Evolutionary conservation across 2,113 vertebrate species (phyloP).

Genomic region (Chionodraco myersi): DNA sequence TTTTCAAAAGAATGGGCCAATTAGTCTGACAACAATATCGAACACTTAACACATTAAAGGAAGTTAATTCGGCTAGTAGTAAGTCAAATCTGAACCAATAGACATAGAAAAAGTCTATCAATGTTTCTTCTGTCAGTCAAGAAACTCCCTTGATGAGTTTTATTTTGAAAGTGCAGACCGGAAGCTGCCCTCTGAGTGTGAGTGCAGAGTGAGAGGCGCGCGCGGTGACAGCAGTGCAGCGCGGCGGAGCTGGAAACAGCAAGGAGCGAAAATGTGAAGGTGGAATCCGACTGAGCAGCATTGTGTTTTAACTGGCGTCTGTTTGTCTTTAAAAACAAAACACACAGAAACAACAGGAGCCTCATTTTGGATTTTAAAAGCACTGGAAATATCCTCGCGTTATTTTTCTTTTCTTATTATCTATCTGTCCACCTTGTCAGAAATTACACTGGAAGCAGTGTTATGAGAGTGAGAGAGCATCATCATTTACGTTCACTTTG

Average conservation of each 20-base stretch:
- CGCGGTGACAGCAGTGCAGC: slow-evolving; percentile 63
- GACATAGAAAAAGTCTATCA: neutral
- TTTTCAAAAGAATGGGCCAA: neutral
- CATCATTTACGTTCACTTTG: slow-evolving; percentile 49
- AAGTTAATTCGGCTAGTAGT: neutral
- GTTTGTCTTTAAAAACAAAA: slow-evolving; percentile 19
- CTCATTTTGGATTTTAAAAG: slow-evolving; percentile 30
- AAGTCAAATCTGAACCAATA: no score
- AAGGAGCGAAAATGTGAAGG: slow-evolving; percentile 63
- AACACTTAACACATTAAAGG: neutral
- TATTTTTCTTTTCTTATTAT: slow-evolving; percentile 12
- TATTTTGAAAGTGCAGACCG: slow-evolving; percentile 56
- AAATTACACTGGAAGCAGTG: slow-evolving; percentile 40
- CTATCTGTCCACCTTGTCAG: slow-evolving; percentile 41
- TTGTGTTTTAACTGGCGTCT: slow-evolving; percentile 53
- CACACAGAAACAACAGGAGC: slow-evolving; percentile 34
- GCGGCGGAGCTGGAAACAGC: slow-evolving; percentile 52
- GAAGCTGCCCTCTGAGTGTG: neutral
- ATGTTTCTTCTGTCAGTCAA: no score
- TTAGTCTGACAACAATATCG: neutral
- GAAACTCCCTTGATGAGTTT: neutral
- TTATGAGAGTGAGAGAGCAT: slow-evolving; percentile 50
- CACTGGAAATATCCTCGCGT: slow-evolving; percentile 48
- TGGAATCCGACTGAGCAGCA: slow-evolving; percentile 72
- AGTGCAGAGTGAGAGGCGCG: slow-evolving; percentile 21